Base-by-base conservation (phyloP, 2,113 vertebrate species). In the Strix aluco region DNA sequence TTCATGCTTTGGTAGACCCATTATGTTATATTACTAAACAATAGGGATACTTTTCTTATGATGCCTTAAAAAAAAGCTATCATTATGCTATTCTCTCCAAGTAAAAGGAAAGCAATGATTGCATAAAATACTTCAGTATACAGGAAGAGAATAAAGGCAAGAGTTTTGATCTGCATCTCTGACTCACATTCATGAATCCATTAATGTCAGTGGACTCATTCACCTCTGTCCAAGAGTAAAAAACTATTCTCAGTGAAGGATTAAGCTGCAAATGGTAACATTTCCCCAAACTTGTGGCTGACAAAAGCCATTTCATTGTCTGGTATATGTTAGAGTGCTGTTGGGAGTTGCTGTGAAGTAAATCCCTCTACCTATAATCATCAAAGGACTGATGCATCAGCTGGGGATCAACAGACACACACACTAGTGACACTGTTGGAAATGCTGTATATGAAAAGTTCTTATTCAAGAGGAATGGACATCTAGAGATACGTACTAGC, bases 161-260 rank as follows among this genome's bases (percentile, higher is more conserved):
- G 69, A 86, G 32, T 78, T 90, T 66, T 92, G 85, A 94, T 93
- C 86, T 88, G 25, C 72, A 90, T 81, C 90, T 95, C 71, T 97
- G 88, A 93, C 63, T 94, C 95, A 96, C 6, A 3, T 67, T 81
- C 75, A 70, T 61, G 65, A 83, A 93, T 83, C 95, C 72, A 88
- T 88, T 94, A 93, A 94, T 58, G 75, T 95, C 72, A 44, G 42
- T 79, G 69, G 90, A 94, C 80, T 94, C 80, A 74, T 58, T 94
- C 77, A 95, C 95, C 86, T 94, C 59, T 80, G 59, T 77, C 71
- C 67, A 51, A 74, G 61, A 90, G 47, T 71, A 88, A 78, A 86
- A 90, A 88, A 71, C 29, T 67, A 40, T 70, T 78, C 42, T 59
- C 63, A 71, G 62, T 70, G 80, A 79, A 92, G 93, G 77, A 92